phyloP scores from a whole-genome alignment of 2,888 invertebrate species.

The Capitulum mitella region DNA sequence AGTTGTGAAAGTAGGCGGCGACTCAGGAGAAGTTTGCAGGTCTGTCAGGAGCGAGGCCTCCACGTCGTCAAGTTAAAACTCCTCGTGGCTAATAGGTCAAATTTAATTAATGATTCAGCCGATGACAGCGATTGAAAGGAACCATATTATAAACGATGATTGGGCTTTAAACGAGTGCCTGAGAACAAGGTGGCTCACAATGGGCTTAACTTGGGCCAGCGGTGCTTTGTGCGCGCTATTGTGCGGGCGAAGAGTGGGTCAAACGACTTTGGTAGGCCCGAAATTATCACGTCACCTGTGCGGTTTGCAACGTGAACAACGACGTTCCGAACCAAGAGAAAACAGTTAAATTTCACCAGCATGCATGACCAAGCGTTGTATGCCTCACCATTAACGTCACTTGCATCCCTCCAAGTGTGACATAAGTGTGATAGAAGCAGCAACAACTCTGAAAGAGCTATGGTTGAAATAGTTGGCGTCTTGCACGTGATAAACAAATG shows the following conservation, averaged over 20 bases:
- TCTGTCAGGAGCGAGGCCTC: not conserved
- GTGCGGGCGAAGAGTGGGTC: not conserved
- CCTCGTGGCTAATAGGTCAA: not conserved
- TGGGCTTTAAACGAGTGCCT: conserved; percentile 18
- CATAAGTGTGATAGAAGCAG: no score
- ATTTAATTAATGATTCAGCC: conserved; percentile 19
- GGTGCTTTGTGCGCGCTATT: not conserved
- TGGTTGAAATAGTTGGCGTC: no score
- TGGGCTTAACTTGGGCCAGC: not conserved
- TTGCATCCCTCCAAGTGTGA: no score
- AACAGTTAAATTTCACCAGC: no score
- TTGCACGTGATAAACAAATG: no score
- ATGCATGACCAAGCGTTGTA: no score
- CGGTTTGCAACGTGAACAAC: not conserved
- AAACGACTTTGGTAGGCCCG: not conserved
- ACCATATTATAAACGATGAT: conserved; percentile 16
- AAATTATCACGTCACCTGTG: not conserved
- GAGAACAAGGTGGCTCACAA: conserved; percentile 9
- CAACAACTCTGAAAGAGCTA: no score
- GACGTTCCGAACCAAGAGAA: not conserved
- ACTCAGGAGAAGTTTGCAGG: no score
- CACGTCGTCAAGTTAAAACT: conserved; percentile 2
- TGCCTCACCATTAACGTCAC: no score
- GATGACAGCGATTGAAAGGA: conserved; percentile 23
- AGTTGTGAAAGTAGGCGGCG: no score